Evolutionary conservation across 37 sponge, comb jelly and placozoan species (phyloP).

Genomic region (Axinella damicornis): DNA sequence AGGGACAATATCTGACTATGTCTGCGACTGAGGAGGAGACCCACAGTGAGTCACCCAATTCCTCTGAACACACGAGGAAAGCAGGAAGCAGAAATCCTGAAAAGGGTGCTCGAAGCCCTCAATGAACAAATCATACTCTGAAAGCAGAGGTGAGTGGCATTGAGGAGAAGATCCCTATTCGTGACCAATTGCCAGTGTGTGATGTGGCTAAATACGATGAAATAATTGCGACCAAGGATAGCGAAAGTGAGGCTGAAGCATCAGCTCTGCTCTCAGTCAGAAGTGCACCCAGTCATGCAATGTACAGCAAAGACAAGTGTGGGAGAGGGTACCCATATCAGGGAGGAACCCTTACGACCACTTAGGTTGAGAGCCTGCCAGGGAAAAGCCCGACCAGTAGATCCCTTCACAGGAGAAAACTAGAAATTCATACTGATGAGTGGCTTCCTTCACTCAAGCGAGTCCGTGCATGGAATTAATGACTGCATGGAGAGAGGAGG

Average conservation of each 20-base stretch:
- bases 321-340: not conserved
- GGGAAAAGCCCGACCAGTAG: constrained; percentile 4
- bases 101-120: not conserved
- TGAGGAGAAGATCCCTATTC: not conserved
- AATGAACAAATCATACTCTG: not conserved
- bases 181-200: constrained; percentile 8
- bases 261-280: not conserved
- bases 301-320: not conserved
- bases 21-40: too few species aligned
- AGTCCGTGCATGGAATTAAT: not conserved
- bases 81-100: too few species aligned
- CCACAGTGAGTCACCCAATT: too few species aligned
- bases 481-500: constrained; percentile 57
- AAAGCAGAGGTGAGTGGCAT: not conserved
- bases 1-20: not conserved
- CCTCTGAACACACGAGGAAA: too few species aligned
- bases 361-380: not conserved
- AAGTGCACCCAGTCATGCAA: not conserved
- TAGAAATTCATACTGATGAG: not conserved
- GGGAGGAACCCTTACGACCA: not conserved
- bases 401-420: not conserved
- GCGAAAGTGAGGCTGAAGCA: not conserved
- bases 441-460: not conserved
- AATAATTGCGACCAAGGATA: not conserved
- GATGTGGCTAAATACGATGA: constrained; percentile 15